phyloP scores from a whole-genome alignment of 2,113 vertebrate species.

The Emberiza fucata region DNA sequence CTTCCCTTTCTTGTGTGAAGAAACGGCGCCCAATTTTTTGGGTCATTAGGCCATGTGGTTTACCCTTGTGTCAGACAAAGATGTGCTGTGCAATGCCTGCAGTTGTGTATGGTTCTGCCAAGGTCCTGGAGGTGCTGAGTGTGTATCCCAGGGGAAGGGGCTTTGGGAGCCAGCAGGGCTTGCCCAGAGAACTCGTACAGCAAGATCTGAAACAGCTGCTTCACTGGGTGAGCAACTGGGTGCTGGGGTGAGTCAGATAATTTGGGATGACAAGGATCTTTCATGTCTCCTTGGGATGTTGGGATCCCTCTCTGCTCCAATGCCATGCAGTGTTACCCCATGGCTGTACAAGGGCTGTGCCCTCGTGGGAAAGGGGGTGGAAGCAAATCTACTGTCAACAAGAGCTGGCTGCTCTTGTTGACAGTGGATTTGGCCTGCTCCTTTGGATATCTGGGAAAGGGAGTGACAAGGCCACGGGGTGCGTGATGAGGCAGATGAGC shows the following conservation, averaged over 20 bases:
- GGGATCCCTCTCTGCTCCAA: neutral
- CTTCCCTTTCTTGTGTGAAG: slow-evolving; percentile 3
- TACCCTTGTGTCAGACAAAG: neutral
- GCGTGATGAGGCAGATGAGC: rapidly evolving
- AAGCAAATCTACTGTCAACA: too few species aligned
- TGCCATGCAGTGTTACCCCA: rapidly evolving
- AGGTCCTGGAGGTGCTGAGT: neutral
- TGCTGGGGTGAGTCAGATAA: neutral
- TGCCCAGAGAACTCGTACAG: neutral
- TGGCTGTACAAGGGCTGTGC: neutral
- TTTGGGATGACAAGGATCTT: neutral
- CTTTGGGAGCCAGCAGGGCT: neutral
- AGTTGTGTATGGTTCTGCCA: rapidly evolving
- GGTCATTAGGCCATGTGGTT: neutral
- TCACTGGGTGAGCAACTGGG: neutral
- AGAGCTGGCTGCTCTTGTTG: neutral
- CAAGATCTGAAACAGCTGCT: neutral
- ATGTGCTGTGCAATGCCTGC: neutral
- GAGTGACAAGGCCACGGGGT: neutral
- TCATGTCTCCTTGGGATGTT: neutral
- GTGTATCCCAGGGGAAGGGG: neutral
- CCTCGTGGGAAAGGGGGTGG: neutral
- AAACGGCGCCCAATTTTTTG: neutral
- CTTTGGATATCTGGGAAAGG: neutral
- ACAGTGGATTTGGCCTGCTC: neutral